Evolutionary conservation across 1,140 invertebrate species (phyloP), one percentile per base, ranked within the genome.

Genomic region (Drosophila ogumai): DNA sequence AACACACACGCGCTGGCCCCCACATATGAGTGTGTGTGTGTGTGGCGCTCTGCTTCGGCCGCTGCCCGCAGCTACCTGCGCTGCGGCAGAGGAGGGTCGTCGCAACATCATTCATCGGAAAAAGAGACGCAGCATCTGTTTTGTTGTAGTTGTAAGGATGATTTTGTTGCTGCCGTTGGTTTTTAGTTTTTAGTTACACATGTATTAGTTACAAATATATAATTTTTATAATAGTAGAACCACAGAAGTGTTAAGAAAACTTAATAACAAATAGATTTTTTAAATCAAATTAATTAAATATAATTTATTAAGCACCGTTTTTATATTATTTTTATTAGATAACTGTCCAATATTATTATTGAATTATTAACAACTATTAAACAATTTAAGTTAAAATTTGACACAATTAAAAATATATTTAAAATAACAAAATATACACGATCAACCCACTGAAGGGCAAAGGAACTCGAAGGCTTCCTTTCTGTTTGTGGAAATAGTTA

Each of bases 81-180:
- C 74, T 57, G 69, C 50, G 65, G 52, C 80, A 56, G 69, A 59
- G 75, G 55, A 50, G 46, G 46, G 46, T 28, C 80, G 82, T 67
- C 61, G 57, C 79, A 77, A 85, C 82, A 80, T 78, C 82, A 85
- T 85, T 85, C 81, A 86, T 86, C 78, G 78, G 78, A 81, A 63
- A 69, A 74, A 81, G 57, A 41, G 56, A 54, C 67, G 60, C 81
- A 79, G 81, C 80, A 88, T 87, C 84, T 76, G 71, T 73, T 36
- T 50, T 58, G 52, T 32, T 63, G 32, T 63, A 28, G 44, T 40
- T 61, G 25, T 64, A 25, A 44, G 75, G 76, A 81, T 81, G 79
- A 74, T 80, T 76, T 31, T 31, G 47, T 49, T 31, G 25, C 6
- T 49, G 47, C 25, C 12, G 28, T 49, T 10, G 15, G 46, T n/a